Percentiles rank a stretch among this genome's conserved stretches.
Conservation (phyloP, 2,113 vertebrate genomes). For the Ascaphus truei region DNA sequence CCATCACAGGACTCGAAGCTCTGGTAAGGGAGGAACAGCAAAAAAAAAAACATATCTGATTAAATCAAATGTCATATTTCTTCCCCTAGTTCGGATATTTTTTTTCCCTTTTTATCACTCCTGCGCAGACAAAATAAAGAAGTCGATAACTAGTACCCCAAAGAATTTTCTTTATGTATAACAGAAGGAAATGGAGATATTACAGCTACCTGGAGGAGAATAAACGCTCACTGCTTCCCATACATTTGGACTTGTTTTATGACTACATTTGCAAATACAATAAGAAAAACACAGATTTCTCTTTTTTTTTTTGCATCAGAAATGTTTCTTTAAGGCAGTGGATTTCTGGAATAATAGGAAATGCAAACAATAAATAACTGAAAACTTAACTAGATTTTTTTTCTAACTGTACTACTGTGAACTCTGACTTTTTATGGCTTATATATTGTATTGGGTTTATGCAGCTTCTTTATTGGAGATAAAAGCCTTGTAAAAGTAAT, state of each 20-base stretch:
- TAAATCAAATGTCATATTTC: conserved; percentile 10
- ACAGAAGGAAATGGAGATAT: conserved; percentile 23
- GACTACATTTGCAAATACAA: conserved; percentile 32
- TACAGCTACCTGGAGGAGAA: conserved; percentile 32
- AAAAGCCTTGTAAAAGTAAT: conserved; percentile 31
- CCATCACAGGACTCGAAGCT: too few relatives aligned
- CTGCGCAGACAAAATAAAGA: conserved; percentile 9
- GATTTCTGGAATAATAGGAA: conserved; percentile 28
- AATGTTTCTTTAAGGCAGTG: conserved; percentile 28
- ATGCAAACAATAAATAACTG: conserved; percentile 32
- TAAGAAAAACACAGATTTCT: conserved; percentile 22
- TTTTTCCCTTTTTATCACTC: conserved; percentile 30
- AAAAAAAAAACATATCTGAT: conserved; percentile 23
- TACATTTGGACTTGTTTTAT: conserved; percentile 28
- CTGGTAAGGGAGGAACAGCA: too few relatives aligned
- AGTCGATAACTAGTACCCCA: conserved; percentile 35
- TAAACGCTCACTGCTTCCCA: conserved; percentile 29
- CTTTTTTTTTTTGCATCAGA: conserved; percentile 24
- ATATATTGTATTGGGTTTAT: conserved; percentile 2
- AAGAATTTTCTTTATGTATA: conserved; percentile 36
- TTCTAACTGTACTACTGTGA: conserved; percentile 20
- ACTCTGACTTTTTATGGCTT: conserved; percentile 23
- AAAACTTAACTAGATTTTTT: conserved; percentile 25
- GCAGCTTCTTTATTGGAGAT: conserved; percentile 8
- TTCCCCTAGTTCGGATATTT: not conserved